Conservation (phyloP, 2,113 vertebrate species). For the Gallinago paraguaiae region DNA sequence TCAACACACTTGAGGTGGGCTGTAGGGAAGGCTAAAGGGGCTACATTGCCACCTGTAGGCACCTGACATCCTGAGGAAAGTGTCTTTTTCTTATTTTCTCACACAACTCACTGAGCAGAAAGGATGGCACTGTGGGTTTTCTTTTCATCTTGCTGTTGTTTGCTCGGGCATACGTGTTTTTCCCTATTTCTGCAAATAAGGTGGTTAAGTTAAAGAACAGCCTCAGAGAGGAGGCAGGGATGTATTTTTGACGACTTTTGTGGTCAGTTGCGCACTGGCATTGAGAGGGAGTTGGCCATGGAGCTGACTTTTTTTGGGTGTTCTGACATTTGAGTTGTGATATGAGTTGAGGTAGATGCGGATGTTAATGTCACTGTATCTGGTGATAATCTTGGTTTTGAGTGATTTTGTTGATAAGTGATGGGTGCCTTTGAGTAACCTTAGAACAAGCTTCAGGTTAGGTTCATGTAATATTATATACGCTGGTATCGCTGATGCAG, state of each 20-base stretch:
- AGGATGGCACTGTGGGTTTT: not conserved
- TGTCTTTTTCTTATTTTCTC: not conserved
- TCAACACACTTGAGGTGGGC: not conserved
- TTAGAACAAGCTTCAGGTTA: not conserved
- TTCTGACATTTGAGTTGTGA: slow-evolving; percentile 27
- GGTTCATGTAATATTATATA: not conserved
- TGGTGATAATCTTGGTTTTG: slow-evolving; percentile 36
- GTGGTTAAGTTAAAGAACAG: not conserved
- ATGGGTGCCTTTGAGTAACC: slow-evolving; percentile 14
- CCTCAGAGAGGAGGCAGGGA: not conserved
- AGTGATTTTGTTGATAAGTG: slow-evolving; percentile 29
- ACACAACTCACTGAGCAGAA: not conserved
- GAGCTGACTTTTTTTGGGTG: not conserved
- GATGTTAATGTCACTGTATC: slow-evolving; percentile 25
- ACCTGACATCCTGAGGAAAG: not conserved
- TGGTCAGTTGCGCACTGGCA: not conserved
- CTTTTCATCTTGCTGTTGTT: not conserved
- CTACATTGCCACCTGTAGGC: not conserved
- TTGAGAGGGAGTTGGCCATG: not conserved
- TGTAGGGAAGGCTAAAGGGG: not conserved
- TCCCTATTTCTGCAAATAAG: not conserved
- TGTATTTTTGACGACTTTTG: not conserved
- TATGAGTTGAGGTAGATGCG: slow-evolving; percentile 24
- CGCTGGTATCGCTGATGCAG: not conserved
- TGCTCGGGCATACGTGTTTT: not conserved